A percentile compares a stretch with the other conserved stretches of the same genome.
These are phyloP conservation scores for Cyrtonyx montezumae DNA, from an alignment of 2,113 vertebrate genomes.

Conservation along the genomic window DNA sequence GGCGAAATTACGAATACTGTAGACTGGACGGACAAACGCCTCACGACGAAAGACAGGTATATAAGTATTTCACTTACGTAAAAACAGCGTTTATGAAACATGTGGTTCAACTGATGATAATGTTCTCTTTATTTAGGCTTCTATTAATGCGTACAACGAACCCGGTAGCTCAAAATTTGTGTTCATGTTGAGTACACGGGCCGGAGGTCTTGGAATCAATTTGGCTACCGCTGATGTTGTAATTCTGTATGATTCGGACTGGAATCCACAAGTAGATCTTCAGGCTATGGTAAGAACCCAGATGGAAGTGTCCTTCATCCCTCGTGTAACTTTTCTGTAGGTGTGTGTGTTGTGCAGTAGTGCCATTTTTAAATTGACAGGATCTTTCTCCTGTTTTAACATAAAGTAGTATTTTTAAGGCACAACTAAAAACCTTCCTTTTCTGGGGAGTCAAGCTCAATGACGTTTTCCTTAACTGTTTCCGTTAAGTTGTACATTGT, in stretches of 20 bases:
- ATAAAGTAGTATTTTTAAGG: not conserved
- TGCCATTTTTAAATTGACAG: not conserved
- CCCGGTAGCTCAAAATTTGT: slow-evolving; percentile 94
- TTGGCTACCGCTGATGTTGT: slow-evolving; percentile 97
- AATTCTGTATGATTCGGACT: slow-evolving; percentile 98
- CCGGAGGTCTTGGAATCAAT: slow-evolving; percentile 97
- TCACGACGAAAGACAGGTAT: slow-evolving; percentile 96
- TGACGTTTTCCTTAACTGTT: not conserved
- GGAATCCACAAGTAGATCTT: slow-evolving; percentile 99
- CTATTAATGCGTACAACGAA: slow-evolving; percentile 93
- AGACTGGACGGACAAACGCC: slow-evolving; percentile 96
- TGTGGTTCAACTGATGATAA: not conserved
- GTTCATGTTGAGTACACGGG: slow-evolving; percentile 98
- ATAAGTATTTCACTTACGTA: not conserved
- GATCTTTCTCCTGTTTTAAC: not conserved
- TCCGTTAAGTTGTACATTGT: not conserved
- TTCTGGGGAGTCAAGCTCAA: not conserved
- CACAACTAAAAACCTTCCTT: not conserved
- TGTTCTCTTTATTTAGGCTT: slow-evolving; percentile 78
- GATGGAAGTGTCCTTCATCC: not conserved
- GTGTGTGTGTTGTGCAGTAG: not conserved
- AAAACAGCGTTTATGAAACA: not conserved
- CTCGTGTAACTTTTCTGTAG: not conserved
- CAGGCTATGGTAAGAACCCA: slow-evolving; percentile 91
- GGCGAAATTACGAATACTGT: slow-evolving; percentile 95